Conservation (phyloP, 2,888 invertebrate species). For the Herminia tarsipennalis region DNA sequence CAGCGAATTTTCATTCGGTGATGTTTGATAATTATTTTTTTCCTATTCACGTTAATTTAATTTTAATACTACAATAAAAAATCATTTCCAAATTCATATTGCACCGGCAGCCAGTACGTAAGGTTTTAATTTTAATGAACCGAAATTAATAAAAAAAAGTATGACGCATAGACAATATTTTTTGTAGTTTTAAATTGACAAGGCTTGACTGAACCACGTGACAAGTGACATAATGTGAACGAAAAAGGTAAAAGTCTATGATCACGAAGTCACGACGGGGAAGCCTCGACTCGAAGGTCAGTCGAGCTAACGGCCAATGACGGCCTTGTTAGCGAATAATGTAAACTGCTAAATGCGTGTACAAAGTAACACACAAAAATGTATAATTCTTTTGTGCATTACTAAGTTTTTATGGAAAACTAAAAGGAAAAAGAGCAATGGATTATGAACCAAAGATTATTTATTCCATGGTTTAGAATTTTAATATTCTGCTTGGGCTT, state of each 20-base stretch:
- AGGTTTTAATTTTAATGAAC: no score
- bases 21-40: no score
- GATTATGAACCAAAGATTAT: not conserved
- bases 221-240: constrained; percentile 38
- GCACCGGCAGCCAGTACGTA: no score
- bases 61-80: no score
- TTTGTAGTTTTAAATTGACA: not conserved
- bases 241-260: constrained; percentile 49
- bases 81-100: no score
- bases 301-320: constrained; percentile 55
- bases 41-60: no score
- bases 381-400: constrained; percentile 7
- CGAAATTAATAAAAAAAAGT: no score
- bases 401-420: not conserved
- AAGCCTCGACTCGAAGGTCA: constrained; percentile 38
- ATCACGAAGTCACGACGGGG: constrained; percentile 32
- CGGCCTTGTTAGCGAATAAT: constrained; percentile 57
- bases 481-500: no score
- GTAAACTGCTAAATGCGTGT: constrained; percentile 32
- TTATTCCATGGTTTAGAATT: not conserved
- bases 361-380: constrained; percentile 15
- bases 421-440: constrained; percentile 1
- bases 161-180: no score
- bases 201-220: constrained; percentile 16
- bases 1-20: no score